A percentile compares a stretch with the other conserved stretches of the same genome.
These are phyloP conservation scores for Andrena camellia DNA, from an alignment of 2,888 invertebrate genomes.

Conservation along the genomic window DNA sequence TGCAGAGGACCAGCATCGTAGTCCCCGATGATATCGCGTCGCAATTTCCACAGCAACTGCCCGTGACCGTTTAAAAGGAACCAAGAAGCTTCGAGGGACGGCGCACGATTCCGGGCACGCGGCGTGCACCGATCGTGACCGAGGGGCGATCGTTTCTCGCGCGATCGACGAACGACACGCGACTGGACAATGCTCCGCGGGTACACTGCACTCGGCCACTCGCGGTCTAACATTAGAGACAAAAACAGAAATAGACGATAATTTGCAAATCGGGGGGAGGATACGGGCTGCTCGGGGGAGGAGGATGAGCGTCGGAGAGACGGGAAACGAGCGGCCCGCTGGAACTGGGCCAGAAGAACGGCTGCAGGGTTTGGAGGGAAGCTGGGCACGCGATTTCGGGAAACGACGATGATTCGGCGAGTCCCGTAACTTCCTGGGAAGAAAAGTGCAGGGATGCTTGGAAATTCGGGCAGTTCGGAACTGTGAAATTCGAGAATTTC, in stretches of 20 bases:
- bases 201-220: conserved; percentile 68
- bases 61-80: background rate
- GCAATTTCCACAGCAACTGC: background rate
- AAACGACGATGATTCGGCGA: conserved; percentile 2
- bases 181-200: conserved; percentile 67
- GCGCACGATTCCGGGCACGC: background rate
- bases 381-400: conserved; percentile 11
- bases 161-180: conserved; percentile 43
- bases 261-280: conserved; percentile 75
- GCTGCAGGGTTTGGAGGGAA: conserved; percentile 8
- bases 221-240: conserved; percentile 81
- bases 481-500: too few species aligned
- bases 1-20: conserved; percentile 68
- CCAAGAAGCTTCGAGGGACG: background rate
- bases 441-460: background rate
- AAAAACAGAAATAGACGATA: conserved; percentile 81
- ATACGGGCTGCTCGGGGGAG: background rate
- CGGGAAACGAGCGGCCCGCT: conserved; percentile 29
- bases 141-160: conserved; percentile 13
- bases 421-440: background rate
- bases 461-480: background rate
- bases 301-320: conserved; percentile 8
- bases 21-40: background rate
- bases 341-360: conserved; percentile 54
- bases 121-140: background rate